phyloP scores from a whole-genome alignment of 2,797 vertebrate genomes.

The Rhabdophis nuchalis region DNA sequence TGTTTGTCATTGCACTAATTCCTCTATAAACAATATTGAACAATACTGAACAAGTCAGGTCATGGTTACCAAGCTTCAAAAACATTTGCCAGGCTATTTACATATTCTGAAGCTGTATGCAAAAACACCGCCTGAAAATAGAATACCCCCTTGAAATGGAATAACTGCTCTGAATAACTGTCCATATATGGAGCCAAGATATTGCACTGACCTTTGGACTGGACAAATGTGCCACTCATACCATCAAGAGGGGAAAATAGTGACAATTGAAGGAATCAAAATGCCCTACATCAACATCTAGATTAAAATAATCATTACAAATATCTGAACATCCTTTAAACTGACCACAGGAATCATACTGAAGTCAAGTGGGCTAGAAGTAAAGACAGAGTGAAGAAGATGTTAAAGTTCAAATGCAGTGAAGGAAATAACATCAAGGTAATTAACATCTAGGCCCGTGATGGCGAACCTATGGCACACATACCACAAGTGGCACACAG shows the following conservation, averaged over 20 bases:
- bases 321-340: not conserved
- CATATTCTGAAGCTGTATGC: not conserved
- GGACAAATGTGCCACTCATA: not conserved
- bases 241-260: not conserved
- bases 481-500: no score
- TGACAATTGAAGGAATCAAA: not conserved
- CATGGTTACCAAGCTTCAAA: not conserved
- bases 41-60: not conserved
- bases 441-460: not conserved
- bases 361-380: not conserved
- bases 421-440: not conserved
- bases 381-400: not conserved
- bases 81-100: not conserved
- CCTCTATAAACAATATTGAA: not conserved
- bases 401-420: not conserved
- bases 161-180: not conserved
- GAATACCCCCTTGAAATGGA: not conserved
- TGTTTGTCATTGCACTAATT: not conserved
- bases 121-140: not conserved
- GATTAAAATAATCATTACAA: not conserved
- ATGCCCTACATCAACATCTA: not conserved
- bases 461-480: no score
- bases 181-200: not conserved
- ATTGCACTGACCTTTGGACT: not conserved
- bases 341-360: not conserved